phyloP scores from a whole-genome alignment of 2,888 invertebrate species.

The Saturnia japonica region DNA sequence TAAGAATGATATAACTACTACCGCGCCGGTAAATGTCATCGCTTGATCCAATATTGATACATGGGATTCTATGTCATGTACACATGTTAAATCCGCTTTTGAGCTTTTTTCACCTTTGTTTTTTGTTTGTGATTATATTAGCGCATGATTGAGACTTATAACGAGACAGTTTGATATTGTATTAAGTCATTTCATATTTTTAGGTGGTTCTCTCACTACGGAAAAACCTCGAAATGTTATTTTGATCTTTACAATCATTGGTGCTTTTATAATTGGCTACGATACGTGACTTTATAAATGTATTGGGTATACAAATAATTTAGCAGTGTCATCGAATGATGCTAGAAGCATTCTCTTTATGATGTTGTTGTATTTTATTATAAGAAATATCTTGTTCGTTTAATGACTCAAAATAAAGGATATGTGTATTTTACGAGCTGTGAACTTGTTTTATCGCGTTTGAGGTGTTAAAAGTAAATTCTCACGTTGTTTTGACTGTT shows the following conservation, averaged over 20 bases:
- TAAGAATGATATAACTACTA: slow-evolving; percentile 25
- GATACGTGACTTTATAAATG: slow-evolving; percentile 15
- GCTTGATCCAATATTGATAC: slow-evolving; percentile 68
- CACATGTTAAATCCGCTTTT: slow-evolving; percentile 75
- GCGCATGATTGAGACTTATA: slow-evolving; percentile 76
- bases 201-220: slow-evolving; percentile 58
- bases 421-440: slow-evolving; percentile 38
- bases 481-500: slow-evolving; percentile 60
- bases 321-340: slow-evolving; percentile 7
- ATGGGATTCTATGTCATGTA: slow-evolving; percentile 63
- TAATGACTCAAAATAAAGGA: slow-evolving; percentile 17
- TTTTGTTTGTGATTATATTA: slow-evolving; percentile 76
- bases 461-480: slow-evolving; percentile 62
- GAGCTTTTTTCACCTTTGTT: slow-evolving; percentile 60
- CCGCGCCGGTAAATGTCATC: slow-evolving; percentile 49
- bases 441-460: slow-evolving; percentile 48
- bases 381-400: slow-evolving; percentile 9
- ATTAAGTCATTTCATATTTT: slow-evolving; percentile 77
- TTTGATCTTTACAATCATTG: slow-evolving; percentile 41
- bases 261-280: slow-evolving; percentile 2
- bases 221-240: slow-evolving; percentile 56
- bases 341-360: slow-evolving; percentile 2
- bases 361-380: not conserved
- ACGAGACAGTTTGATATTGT: slow-evolving; percentile 70
- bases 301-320: slow-evolving; percentile 15